Evolutionary conservation across 2,113 vertebrate species (phyloP).

Genomic region (Sisor rabdophorus): DNA sequence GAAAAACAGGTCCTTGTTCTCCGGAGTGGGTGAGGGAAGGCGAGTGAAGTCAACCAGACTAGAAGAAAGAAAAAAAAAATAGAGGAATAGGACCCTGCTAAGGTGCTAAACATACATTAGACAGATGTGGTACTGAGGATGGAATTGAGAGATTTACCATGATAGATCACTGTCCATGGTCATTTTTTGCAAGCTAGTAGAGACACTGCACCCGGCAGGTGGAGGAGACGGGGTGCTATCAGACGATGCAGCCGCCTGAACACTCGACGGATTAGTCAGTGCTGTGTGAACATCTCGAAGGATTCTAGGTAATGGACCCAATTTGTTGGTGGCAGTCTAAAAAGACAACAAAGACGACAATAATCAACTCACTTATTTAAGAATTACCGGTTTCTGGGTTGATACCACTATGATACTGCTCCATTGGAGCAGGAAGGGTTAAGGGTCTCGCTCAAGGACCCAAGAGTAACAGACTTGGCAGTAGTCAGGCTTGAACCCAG

Average conservation of each 20-base stretch:
- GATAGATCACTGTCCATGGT: conserved; percentile 92
- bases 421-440: too few species aligned
- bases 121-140: not conserved
- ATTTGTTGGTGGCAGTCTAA: conserved; percentile 82
- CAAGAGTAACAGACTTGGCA: too few species aligned
- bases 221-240: conserved; percentile 79
- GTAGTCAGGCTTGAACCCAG: too few species aligned
- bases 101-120: not conserved
- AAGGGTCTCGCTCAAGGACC: too few species aligned
- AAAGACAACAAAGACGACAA: conserved; percentile 29
- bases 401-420: too few species aligned
- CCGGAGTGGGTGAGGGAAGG: conserved; percentile 96
- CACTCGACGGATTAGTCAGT: conserved; percentile 79
- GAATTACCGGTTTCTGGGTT: too few species aligned
- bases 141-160: conserved; percentile 71
- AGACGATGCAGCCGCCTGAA: conserved; percentile 71
- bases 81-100: conserved; percentile 38
- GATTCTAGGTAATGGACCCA: conserved; percentile 90
- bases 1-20: conserved; percentile 99
- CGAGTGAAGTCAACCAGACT: conserved; percentile 97
- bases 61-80: conserved; percentile 63
- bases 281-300: conserved; percentile 87
- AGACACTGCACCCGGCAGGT: conserved; percentile 79
- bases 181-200: conserved; percentile 92
- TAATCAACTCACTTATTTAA: not conserved